A percentile compares a stretch with the other conserved stretches of the same genome.
Conservation (phyloP, 2,113 vertebrate species). For the Misgurnus anguillicaudatus region DNA sequence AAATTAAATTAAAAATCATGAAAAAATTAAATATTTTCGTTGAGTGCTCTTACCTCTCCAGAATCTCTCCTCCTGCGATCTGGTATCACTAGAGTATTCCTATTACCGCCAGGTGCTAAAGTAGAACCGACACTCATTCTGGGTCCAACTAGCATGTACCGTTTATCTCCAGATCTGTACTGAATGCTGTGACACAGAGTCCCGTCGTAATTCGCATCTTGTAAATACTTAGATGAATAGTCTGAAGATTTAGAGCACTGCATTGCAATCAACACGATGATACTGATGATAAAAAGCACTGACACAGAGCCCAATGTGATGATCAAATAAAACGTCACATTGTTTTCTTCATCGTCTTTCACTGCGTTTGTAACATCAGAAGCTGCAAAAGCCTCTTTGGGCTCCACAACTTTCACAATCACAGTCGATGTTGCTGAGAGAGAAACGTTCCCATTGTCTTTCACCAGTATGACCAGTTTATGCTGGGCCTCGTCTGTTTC, state of each 20-base stretch:
- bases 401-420: slow-evolving; percentile 2
- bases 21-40: neutral
- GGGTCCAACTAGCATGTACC: neutral
- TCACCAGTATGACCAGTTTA: slow-evolving; percentile 4
- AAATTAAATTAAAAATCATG: neutral
- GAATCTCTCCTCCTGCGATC: neutral
- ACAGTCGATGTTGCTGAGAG: neutral
- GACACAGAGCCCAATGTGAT: neutral
- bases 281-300: neutral
- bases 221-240: neutral
- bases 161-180: slow-evolving; percentile 3
- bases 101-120: neutral
- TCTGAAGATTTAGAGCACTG: neutral
- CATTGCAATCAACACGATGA: neutral
- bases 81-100: neutral
- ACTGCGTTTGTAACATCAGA: neutral
- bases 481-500: neutral
- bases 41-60: neutral
- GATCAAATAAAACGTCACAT: neutral
- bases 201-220: neutral
- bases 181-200: slow-evolving; percentile 1
- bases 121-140: neutral
- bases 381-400: slow-evolving; percentile 3
- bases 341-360: neutral
- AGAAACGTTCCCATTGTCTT: slow-evolving; percentile 1